Evolutionary conservation across 1,140 invertebrate genomes (phyloP), one percentile per base, ranked within the genome.

Genomic region (Drosophila truncata): DNA sequence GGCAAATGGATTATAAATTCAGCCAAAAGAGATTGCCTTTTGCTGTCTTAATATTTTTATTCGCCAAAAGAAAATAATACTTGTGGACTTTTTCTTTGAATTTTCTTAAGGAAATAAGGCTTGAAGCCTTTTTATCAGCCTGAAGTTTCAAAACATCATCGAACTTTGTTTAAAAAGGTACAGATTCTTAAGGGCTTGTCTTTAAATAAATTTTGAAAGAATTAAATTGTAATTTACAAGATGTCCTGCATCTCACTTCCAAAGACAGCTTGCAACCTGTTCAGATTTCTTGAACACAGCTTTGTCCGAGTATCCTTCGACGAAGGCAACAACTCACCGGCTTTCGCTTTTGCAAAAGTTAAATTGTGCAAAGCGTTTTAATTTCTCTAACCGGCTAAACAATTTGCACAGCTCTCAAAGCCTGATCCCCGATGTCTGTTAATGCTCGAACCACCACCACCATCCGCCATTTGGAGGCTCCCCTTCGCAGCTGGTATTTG

Each of bases 1-100:
- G 52, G 13, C 37, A 72, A 73, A 73, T 73, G 70, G 70, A 72
- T 72, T 73, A 73, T 73, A 72, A 70, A 73, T 73, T 73, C 70
- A 60, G 44, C 14, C 42, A 23, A 72, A 70, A 73, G 69, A 73
- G 54, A 73, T 70, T 72, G 67, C 66, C 55, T 46, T 27, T 27
- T 47, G 41, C 20, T 27, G 46, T 59, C 33, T 58, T 37, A 35
- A 69, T 35, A 39, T 54, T 41, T 52, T 67, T 39, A 31, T 62
- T 23, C 49, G 10, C 27, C 49, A 18, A 11, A 50, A 3, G 25
- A 13, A 50, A 50, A 31, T 50, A 50, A 31, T 50, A 18, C 47
- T 31, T 50, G 25, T 18, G 2, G 27, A 50, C 47, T 13, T 50
- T n/a, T 49, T 27, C 47, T 29, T 49, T n/a, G 47, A 27, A 11